Percentiles rank a stretch among this genome's conserved stretches.
Conservation (phyloP, 2,797 vertebrate species). For the Myiothlypis chrysogaster region DNA sequence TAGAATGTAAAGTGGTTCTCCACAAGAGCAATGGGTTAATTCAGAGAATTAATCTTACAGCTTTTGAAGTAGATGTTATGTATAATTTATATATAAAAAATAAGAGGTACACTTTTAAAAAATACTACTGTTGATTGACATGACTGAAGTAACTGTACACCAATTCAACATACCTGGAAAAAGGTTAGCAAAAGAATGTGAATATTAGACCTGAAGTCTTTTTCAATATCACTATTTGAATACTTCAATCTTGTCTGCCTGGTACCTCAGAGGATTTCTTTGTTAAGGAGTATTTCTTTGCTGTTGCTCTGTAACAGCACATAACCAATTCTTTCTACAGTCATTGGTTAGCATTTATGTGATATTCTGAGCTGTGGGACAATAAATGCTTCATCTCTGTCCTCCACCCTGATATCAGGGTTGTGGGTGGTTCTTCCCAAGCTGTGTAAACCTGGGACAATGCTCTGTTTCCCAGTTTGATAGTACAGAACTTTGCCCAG, state of each 20-base stretch:
- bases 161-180: not conserved
- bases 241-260: not conserved
- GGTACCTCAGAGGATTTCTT: not conserved
- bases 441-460: not conserved
- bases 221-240: not conserved
- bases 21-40: not conserved
- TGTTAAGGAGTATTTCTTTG: not conserved
- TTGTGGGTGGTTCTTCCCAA: not conserved
- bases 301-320: not conserved
- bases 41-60: not conserved
- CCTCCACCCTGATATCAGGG: not conserved
- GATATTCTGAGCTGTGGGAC: not conserved
- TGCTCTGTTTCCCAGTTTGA: not conserved
- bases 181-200: not conserved
- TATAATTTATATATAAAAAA: not conserved
- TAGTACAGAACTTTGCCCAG: not conserved
- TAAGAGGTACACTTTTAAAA: not conserved
- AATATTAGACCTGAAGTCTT: not conserved
- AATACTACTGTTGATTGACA: not conserved
- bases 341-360: not conserved
- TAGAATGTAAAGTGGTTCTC: constrained; percentile 24
- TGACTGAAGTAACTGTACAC: not conserved
- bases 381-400: not conserved
- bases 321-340: not conserved
- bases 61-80: not conserved